Base-by-base conservation (phyloP, 2,113 vertebrate species). In the Chauna torquata region DNA sequence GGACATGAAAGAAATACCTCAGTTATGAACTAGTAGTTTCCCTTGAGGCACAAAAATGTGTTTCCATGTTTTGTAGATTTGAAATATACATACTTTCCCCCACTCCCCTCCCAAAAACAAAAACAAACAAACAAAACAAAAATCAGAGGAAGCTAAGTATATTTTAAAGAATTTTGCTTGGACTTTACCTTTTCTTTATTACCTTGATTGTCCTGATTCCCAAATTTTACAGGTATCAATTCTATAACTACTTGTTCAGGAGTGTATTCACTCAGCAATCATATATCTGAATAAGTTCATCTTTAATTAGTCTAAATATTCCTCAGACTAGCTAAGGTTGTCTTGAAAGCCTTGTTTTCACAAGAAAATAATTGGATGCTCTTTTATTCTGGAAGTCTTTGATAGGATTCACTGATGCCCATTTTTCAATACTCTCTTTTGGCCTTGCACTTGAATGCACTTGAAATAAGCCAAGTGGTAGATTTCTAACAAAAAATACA, bases 401-500 rank as follows among this genome's bases (percentile, higher is more conserved):
- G 57, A 74, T 54, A 54, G 25, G 68, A 90, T 86, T 92, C 58
- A 54, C 54, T 74, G 54, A 55, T 62, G 76, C 44, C 49, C 85
- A 27, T 87, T 78, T 57, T 70, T 80, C 58, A 69, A 30, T 64
- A 45, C 20, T 94, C 38, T 8, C 25, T 87, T 94, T 94, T 82
- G 75, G 69, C 49, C 62, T n/a, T n/a, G n/a, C n/a, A n/a, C n/a
- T n/a, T 58, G 57, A 95, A 92, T 74, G 75, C 44, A 66, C 58
- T 90, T 55, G 30, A 89, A 95, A 86, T 47, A 89, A 74, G 69
- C 22, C 25, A 75, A 87, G 68, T 59, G 8, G 23, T 42, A 75
- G 47, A 12, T 50, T 95, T 86, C 69, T 68, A 96, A 94, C 94
- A 86, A 84, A 91, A 91, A 84, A 81, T 24, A 61, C 42, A 68